phyloP scores from a whole-genome alignment of 2,113 vertebrate genomes.

The Heterotis niloticus region DNA sequence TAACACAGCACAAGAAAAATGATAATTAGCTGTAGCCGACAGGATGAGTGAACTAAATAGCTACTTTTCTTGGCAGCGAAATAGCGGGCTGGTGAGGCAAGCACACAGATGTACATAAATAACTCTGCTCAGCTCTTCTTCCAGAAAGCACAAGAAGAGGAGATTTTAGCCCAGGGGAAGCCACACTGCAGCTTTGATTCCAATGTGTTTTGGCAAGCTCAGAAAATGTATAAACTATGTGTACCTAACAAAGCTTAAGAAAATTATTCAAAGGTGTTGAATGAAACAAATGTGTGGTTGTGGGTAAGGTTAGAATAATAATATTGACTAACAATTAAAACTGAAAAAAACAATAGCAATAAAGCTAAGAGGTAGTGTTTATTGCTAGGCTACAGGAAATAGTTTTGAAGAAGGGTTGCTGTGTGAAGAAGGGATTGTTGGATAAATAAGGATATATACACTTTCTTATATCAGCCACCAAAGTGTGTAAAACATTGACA shows the following conservation, averaged over 20 bases:
- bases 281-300: background rate
- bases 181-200: background rate
- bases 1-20: slow-evolving; percentile 6
- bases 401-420: too few relatives aligned
- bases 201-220: background rate
- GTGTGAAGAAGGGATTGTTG: too few relatives aligned
- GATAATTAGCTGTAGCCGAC: slow-evolving; percentile 1
- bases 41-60: slow-evolving; percentile 15
- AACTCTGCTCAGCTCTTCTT: slow-evolving; percentile 7
- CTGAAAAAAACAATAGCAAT: too few relatives aligned
- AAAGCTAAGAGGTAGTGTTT: too few relatives aligned
- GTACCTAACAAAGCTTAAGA: background rate
- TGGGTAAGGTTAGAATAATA: background rate
- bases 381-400: too few relatives aligned
- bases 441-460: too few relatives aligned
- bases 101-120: background rate
- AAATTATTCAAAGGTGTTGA: background rate
- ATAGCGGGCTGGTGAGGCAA: slow-evolving; percentile 1
- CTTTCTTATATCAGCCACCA: too few relatives aligned
- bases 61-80: slow-evolving; percentile 17
- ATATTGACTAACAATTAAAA: background rate
- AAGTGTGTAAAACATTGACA: too few relatives aligned
- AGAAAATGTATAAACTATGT: background rate
- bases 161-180: slow-evolving; percentile 1
- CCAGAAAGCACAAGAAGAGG: background rate